Percentiles rank a stretch among this genome's conserved stretches.
phyloP scores from a whole-genome alignment of 1,140 invertebrate species.

The Pseudobourletiella spinata region DNA sequence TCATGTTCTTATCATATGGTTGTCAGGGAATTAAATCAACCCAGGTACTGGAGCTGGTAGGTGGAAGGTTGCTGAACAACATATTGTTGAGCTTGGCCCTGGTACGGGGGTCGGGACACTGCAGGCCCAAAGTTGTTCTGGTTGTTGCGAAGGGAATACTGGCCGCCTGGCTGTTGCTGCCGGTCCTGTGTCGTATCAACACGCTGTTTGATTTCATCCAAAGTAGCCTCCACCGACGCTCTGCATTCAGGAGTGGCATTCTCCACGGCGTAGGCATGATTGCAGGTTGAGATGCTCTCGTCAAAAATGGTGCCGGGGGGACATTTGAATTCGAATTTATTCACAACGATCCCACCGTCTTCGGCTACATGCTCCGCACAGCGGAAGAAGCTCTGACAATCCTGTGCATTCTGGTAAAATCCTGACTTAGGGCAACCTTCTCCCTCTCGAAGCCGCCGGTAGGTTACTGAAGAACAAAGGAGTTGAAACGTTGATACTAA shows the following conservation, averaged over 20 bases:
- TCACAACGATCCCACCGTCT: not conserved
- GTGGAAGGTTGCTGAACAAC: not conserved
- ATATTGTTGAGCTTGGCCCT: not conserved
- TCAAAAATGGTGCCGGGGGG: constrained; percentile 23
- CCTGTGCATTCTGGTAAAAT: constrained; percentile 11
- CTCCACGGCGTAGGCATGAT: constrained; percentile 10
- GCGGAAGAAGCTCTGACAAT: constrained; percentile 19
- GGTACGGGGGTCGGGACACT: not conserved
- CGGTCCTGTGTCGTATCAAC: not conserved
- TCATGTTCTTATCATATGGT: no score
- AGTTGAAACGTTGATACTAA: no score
- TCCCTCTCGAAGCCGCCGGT: not conserved
- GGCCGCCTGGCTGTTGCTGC: not conserved
- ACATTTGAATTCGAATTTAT: constrained; percentile 15
- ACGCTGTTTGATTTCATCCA: not conserved
- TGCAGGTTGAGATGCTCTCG: constrained; percentile 14
- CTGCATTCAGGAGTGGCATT: constrained; percentile 5
- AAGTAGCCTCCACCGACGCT: not conserved
- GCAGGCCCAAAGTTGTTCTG: not conserved
- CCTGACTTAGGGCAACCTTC: constrained; percentile 7
- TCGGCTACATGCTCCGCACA: constrained; percentile 5
- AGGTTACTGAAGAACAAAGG: not conserved
- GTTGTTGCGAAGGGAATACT: not conserved
- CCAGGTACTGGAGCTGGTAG: no score
- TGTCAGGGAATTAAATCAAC: no score